Evolutionary conservation across 2,888 invertebrate genomes (phyloP), one percentile per base, ranked within the genome.

Genomic region (Parapristionchus giblindavisi): DNA sequence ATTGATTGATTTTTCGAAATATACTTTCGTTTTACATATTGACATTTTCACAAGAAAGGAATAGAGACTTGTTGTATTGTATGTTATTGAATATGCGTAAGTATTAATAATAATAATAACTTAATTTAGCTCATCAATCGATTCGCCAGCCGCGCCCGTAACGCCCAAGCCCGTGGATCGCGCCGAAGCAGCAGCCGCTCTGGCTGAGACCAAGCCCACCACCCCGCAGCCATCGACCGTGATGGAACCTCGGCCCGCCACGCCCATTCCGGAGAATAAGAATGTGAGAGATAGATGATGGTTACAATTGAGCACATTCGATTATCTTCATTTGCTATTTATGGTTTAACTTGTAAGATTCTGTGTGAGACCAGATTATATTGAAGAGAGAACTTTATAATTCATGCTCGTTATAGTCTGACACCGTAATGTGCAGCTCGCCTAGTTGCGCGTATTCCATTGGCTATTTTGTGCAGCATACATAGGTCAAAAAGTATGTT

Each of bases 161-260:
- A 74, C 71, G 48, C 52, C 58, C 14, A 51, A 43, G 24, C 43
- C 38, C 56, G 3, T 65, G 24, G 32, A 43, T 38, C 11, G 61
- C 24, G 40, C 76, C 34, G 21, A 34, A 14, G 27, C 56, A 14
- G 27, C 51, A 8, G 38, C 75, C 48, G 36, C 75, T 2, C 60
- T 38, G 8, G 61, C n/a, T 17, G 27, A 66, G 14, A 29, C 63
- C 34, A 51, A 75, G 1, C 36, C 70, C 36, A 5, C 65, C 17
- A n/a, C 51, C 29, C 24, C 73, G 17, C 61, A 60, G 52, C 27
- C 32, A 2, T 29, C 73, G 21, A 32, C 34, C n/a, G 70, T 24
- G 17, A 65, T 34, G 65, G 54, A 17, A 11, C 6, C 8, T 40
- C 61, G 54, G 36, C 56, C 51, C 54, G n/a, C 8, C 48, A 54